Evolutionary conservation across 2,888 invertebrate genomes (phyloP), one percentile per base, ranked within the genome.

Genomic region (Coremacera marginata): DNA sequence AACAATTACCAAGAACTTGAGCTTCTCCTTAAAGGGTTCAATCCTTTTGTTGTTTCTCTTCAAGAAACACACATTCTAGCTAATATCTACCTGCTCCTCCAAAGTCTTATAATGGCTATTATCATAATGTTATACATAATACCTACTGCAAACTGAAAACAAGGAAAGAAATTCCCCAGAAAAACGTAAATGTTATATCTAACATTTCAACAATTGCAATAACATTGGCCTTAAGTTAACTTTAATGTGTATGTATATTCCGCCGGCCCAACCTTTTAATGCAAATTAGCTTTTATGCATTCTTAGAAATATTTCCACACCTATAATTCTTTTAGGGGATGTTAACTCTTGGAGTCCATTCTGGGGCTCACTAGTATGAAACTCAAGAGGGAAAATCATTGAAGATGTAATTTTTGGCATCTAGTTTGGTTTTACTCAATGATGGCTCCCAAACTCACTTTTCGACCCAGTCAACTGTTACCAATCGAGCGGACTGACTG

Each of bases 151-250:
- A 19, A 19, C 49, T 19, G 9, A 8, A 11, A 1, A 49, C n/a
- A 19, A 67, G 37, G 19, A 67, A 67, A 44, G 44, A 49, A 37
- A 49, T 49, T 1, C 44, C 49, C 9, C 37, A 67, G 1, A 16
- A 34, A 14, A 67, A 67, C 4, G 5, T 67, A 44, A 44, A 67
- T 49, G 37, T 67, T 37, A 67, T 44, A 2, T 34, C n/a, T 0
- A 67, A 19, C 7, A 19, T 67, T 5, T 67, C 37, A 9, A 49
- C 34, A 9, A 67, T 67, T 37, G 19, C 49, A 31, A 67, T 67
- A 67, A 67, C 37, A 34, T 67, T n/a, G 67, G 67, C 16, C 37
- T 67, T 14, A 67, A 67, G 37, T 34, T 67, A 16, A 34, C 67
- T 67, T 67, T 67, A 67, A 34, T 67, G 2, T 34, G 37, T 4